Conservation (phyloP, 1,140 invertebrate species). For the Heliconius melpomene region DNA sequence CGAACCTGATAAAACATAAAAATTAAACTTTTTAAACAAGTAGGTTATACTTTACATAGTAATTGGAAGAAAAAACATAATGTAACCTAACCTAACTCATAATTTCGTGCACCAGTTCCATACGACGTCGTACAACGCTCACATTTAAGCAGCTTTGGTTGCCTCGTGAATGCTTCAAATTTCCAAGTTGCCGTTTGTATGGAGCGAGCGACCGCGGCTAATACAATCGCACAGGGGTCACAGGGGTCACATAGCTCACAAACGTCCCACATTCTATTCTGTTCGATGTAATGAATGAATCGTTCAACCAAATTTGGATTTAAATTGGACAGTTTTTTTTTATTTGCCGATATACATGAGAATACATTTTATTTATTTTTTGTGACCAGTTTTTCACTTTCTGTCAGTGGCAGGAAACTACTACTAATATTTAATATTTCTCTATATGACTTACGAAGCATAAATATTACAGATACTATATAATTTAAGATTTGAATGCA, state of each 20-base stretch:
- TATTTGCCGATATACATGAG: not conserved
- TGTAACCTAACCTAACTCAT: not conserved
- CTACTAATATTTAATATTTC: too few relatives aligned
- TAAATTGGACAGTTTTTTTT: not conserved
- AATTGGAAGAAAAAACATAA: not conserved
- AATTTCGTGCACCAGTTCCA: not conserved
- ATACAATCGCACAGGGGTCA: not conserved
- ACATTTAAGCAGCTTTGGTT: constrained; percentile 7
- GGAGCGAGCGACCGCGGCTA: not conserved
- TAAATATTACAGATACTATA: too few relatives aligned
- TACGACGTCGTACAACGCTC: not conserved
- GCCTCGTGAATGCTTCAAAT: not conserved
- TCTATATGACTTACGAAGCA: too few relatives aligned
- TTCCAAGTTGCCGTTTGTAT: not conserved
- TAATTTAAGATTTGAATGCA: too few relatives aligned
- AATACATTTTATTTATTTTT: too few relatives aligned
- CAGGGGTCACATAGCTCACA: not conserved
- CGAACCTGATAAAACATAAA: too few relatives aligned
- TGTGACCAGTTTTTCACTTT: too few relatives aligned
- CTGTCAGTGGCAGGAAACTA: too few relatives aligned
- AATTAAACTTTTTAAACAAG: not conserved
- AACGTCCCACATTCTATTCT: constrained; percentile 3
- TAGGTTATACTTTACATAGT: not conserved
- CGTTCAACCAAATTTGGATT: constrained; percentile 2
- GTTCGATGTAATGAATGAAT: not conserved